Evolutionary conservation across 1,140 invertebrate species (phyloP), one percentile per base, ranked within the genome.

Genomic region (Trachymyrmex cornetzi): DNA sequence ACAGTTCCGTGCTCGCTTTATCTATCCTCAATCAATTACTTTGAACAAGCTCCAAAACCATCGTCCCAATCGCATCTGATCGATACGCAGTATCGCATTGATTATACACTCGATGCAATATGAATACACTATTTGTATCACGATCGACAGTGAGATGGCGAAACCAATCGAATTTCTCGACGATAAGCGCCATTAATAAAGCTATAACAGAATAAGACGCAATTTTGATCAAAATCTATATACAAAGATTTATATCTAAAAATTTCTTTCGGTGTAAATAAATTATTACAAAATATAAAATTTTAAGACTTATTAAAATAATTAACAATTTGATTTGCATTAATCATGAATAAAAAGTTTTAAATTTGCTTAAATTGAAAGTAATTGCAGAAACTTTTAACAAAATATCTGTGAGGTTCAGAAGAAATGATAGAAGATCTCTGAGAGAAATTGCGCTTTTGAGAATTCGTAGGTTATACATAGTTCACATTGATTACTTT

Each of bases 81-180:
- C 77, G 77, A 80, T 80, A 77, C 53, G 77, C 75, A 79, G 64
- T 79, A 79, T 34, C 44, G 77, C 61, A 80, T 80, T 80, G 77
- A 67, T 80, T 67, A 80, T 79, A 67, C n/a, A 66, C 24, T 19
- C 61, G 61, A 27, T 34, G 61, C 77, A 67, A 80, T 80, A 67
- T 80, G 61, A 80, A 55, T 80, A 67, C 44, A 64, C 19, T 48
- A 44, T 53, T 80, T 64, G 77, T 16, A 80, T 53, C 61, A 34
- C 27, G 44, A 66, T n/a, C 44, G 77, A 48, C 61, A 66, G 61
- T 19, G 61, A 80, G 44, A 67, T 19, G 27, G 27, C 14, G 24
- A n/a, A 27, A 34, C 34, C 69, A 77, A 77, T 63, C 59, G 38
- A 79, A 30, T 67, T 30, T 50, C 61, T 53, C 61, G 27, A 48